Conservation (phyloP, 2,888 invertebrate genomes). For the Glaucopsyche alexis region DNA sequence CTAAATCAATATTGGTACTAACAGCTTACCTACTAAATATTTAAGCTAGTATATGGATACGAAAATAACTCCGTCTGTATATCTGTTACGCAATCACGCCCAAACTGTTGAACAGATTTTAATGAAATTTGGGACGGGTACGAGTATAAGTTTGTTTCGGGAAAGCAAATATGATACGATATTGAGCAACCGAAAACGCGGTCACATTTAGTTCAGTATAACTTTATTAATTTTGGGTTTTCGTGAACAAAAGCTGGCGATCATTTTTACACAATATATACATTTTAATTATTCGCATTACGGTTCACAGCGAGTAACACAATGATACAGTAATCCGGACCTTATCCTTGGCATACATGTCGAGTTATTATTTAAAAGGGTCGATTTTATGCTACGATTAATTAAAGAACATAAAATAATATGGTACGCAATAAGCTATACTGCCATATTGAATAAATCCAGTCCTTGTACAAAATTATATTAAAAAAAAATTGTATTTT, state of each 20-base stretch:
- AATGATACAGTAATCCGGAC: not conserved
- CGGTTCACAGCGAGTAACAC: constrained; percentile 10
- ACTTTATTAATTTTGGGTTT: not conserved
- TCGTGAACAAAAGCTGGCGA: not conserved
- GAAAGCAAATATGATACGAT: too few species aligned
- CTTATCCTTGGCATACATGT: not conserved
- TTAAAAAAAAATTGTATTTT: too few species aligned
- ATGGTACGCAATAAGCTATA: not conserved
- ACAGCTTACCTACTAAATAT: too few species aligned
- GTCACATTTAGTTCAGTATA: not conserved
- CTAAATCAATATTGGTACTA: too few species aligned
- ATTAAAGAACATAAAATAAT: constrained; percentile 1
- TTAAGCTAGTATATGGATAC: too few species aligned
- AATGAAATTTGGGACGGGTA: too few species aligned
- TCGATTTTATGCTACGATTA: not conserved
- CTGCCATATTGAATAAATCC: not conserved
- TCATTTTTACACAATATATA: not conserved
- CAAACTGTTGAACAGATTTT: too few species aligned
- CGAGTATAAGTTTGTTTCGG: too few species aligned
- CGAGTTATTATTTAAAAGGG: not conserved
- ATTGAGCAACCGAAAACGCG: not conserved
- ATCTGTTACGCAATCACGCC: too few species aligned
- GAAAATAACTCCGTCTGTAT: too few species aligned
- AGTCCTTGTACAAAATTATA: not conserved
- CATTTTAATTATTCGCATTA: not conserved